Base-by-base conservation (phyloP, 2,113 vertebrate genomes). In the Prinia subflava region DNA sequence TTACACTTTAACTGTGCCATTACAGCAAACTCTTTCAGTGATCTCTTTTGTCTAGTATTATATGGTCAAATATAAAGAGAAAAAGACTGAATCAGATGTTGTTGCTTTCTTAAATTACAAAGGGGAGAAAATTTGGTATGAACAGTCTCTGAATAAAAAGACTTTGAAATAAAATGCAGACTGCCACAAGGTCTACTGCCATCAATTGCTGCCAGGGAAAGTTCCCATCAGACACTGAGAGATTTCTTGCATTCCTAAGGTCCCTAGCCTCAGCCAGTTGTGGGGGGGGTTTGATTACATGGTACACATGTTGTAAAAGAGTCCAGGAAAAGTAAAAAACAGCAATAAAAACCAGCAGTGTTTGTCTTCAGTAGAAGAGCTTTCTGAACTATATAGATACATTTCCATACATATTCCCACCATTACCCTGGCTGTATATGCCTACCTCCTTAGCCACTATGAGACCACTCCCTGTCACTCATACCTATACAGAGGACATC, bases 61-160 rank as follows among this genome's bases (percentile, higher is more conserved):
- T 71, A 62, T 65, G 37, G 57, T 71, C 83, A 94, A 70, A 86
- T 68, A 83, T 28, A 85, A 91, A 91, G 27, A 74, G 60, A 46
- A 87, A 74, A 85, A 60, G 62, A 77, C 46, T 75, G 83, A 87
- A 83, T 83, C 44, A 33, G 76, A 71, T 82, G 30, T 75, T 63
- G 70, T 84, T 81, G 15, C 79, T 81, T 33, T 44, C 94, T 91
- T 77, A 71, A 96, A 87, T 92, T 91, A 74, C 44, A 78, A 88
- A 88, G 28, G 50, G 31, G 25, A 83, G 11, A 75, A 76, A 85
- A 92, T 78, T 46, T n/a, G 12, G 20, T 75, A 75, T 81, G 52
- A 30, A 28, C 17, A 23, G 28, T 56, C 37, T 75, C 60, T 71
- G 62, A 94, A 95, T 31, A 94, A 27, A 80, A 80, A 80, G 52